Evolutionary conservation across 2,113 vertebrate genomes (phyloP).

Genomic region (Centropristis striata): DNA sequence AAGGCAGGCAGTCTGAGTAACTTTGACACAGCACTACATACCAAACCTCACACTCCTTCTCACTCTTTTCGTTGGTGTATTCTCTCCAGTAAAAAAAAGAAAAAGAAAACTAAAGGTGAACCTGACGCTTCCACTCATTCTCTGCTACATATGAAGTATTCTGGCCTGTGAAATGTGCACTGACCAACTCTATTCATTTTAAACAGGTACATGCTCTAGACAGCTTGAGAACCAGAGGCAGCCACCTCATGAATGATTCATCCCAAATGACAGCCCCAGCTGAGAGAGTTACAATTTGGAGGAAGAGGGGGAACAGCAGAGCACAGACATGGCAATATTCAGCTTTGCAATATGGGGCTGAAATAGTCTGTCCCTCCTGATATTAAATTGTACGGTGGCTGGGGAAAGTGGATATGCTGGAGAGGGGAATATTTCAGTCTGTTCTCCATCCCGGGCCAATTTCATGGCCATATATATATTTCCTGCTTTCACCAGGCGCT

Average conservation of each 20-base stretch:
- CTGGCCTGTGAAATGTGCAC: slow-evolving; percentile 12
- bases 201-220: slow-evolving; percentile 28
- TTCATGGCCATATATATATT: slow-evolving; percentile 24
- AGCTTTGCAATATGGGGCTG: slow-evolving; percentile 8
- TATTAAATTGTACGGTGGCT: not conserved
- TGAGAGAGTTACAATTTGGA: slow-evolving; percentile 41
- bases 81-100: not conserved
- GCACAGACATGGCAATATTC: slow-evolving; percentile 16
- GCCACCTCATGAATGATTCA: slow-evolving; percentile 56
- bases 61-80: not conserved
- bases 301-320: not conserved
- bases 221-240: slow-evolving; percentile 34
- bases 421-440: slow-evolving; percentile 15
- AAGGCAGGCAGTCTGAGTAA: slow-evolving; percentile 8
- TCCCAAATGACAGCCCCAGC: slow-evolving; percentile 25
- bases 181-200: slow-evolving; percentile 28
- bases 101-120: slow-evolving; percentile 18
- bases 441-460: slow-evolving; percentile 17
- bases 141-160: slow-evolving; percentile 60
- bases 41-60: not conserved
- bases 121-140: slow-evolving; percentile 7
- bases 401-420: slow-evolving; percentile 11
- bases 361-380: slow-evolving; percentile 15
- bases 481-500: slow-evolving; percentile 5
- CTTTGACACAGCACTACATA: not conserved